Evolutionary conservation across 2,113 vertebrate genomes (phyloP), one percentile per base, ranked within the genome.

Genomic region (Oryzias woworae): DNA sequence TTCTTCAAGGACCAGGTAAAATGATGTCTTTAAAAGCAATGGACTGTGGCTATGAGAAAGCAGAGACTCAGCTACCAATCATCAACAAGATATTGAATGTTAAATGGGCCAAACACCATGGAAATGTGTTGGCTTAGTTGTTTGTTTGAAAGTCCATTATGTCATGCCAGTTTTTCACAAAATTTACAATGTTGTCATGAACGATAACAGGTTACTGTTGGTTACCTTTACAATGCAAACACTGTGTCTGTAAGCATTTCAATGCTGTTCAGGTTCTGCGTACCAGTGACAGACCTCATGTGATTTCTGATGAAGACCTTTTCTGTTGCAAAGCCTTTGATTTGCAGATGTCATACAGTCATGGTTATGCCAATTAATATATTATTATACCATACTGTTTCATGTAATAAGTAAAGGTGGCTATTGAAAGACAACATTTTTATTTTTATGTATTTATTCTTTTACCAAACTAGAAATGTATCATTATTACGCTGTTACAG

Each of bases 21-120:
- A 70, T 73, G 65, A 0, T 62, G 7, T 1, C 66, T 36, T 67
- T 76, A 58, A 60, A 73, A 50, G 20, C 46, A 36, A 20, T 60
- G 57, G 41, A 70, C 49, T 8, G 57, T 20, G 73, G 65, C 17
- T 23, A 17, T 51, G 67, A 67, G 61, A 58, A 67, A 44, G 58
- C 71, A 31, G 53, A 58, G 22, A 26, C 47, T 31, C 59, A 76
- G 45, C 15, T 69, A 23, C 18, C 64, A 64, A n/a, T 47, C 14
- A 18, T 66, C 46, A 71, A 62, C 4, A 66, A 59, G 14, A 62
- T 81, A 1, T 55, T 68, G 28, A 24, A 61, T 66, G 65, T 74
- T 60, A 75, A 42, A 68, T 75, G 67, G 79, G 67, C 65, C 53
- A 81, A 77, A 59, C 62, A 52, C 57, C 62, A 69, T 66, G 70